Base-by-base conservation (phyloP, 2,888 invertebrate genomes). In the Aelia acuminata region DNA sequence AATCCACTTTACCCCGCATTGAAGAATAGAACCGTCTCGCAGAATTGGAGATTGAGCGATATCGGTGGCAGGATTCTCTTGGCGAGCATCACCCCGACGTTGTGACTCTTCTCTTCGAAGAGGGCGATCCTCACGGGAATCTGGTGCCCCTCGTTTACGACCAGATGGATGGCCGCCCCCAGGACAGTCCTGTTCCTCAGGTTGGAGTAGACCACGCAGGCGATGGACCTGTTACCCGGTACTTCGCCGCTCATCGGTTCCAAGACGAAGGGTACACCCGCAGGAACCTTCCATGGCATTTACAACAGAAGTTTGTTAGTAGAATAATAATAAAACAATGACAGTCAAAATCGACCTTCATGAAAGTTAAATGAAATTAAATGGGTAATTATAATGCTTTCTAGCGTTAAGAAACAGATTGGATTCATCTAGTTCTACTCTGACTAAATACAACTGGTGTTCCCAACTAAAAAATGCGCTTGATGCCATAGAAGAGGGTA, bases 211-310 rank as follows among this genome's bases (percentile, higher is more conserved):
- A 94, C 92, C 88, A 93, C 92, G 90, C 94, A 93, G 22, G 92
- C 92, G 84, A 94, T 92, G 49, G 93, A 92, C 91, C 93, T 93
- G 91, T 93, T 93, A 22, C 94, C 93, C 22, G 93, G 92, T 88
- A 95, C 93, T 1, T 90, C 92, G 47, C 95, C 95, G 89, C 89
- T 91, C 91, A 92, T 92, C 1, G 95, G 95, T 90, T 93, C 92
- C 86, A 95, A 92, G 88, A 89, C 92, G 90, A 94, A 92, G 85
- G 93, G 93, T 85, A 93, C 93, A 86, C 93, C 92, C 22, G 93
- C 91, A 1, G 93, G 93, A 84, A 94, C 92, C 50, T 93, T n/a
- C n/a, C n/a, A n/a, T n/a, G n/a, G n/a, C n/a, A n/a, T n/a, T n/a
- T n/a, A n/a, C n/a, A n/a, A n/a, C n/a, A n/a, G n/a, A n/a, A n/a